These are phyloP conservation scores for Penaeus vannamei DNA, from an alignment of 1,140 invertebrate species.

Conservation along the genomic window DNA sequence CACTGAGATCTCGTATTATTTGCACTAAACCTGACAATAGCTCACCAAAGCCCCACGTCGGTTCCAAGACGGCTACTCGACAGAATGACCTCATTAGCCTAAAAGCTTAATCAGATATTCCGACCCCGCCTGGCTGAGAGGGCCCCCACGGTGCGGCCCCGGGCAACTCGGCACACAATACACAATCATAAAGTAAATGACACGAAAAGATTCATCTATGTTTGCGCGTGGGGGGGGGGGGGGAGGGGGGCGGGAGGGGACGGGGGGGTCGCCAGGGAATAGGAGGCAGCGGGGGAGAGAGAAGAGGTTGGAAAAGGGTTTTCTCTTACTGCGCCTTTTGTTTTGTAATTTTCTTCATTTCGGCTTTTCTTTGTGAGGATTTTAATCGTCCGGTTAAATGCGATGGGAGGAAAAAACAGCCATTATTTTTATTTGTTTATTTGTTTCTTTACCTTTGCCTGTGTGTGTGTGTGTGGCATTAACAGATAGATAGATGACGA, in stretches of 20 bases:
- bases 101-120: slow-evolving; percentile 54
- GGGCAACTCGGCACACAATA: slow-evolving; percentile 40
- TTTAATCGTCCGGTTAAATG: too few species aligned
- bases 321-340: slow-evolving; percentile 19
- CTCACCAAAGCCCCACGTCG: not conserved
- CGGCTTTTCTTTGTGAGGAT: not conserved
- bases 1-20: slow-evolving; percentile 34
- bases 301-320: not conserved
- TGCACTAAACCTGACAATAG: slow-evolving; percentile 29
- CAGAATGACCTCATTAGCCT: slow-evolving; percentile 55
- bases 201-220: slow-evolving; percentile 36
- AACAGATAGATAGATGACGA: too few species aligned
- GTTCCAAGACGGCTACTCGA: slow-evolving; percentile 42
- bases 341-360: slow-evolving; percentile 17
- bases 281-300: not conserved
- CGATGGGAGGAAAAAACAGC: too few species aligned
- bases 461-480: too few species aligned
- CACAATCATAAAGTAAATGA: slow-evolving; percentile 44
- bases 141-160: not conserved
- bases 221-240: not conserved
- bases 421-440: not conserved
- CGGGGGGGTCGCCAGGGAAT: not conserved
- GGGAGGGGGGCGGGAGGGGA: not conserved
- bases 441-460: not conserved
- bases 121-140: not conserved